These are phyloP conservation scores for Asbolus verrucosus DNA, from an alignment of 1,140 invertebrate species.

Conservation along the genomic window DNA sequence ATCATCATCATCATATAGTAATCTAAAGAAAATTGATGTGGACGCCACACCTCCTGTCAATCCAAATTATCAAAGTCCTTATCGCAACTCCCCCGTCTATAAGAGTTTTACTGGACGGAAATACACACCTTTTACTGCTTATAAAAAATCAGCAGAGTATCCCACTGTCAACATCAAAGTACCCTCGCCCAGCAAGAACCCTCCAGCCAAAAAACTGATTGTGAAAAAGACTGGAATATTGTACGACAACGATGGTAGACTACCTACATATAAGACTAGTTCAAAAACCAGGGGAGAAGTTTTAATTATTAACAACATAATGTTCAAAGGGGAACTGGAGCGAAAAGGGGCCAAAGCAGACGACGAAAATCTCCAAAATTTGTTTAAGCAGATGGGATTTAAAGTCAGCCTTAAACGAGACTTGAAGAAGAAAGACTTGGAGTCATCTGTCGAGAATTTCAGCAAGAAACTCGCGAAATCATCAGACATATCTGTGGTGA, in stretches of 20 bases:
- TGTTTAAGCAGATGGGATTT: slow-evolving; percentile 71
- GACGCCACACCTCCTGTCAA: slow-evolving; percentile 8
- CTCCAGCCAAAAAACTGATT: not conserved
- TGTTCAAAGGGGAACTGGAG: slow-evolving; percentile 60
- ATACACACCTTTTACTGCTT: not conserved
- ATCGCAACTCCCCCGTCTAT: slow-evolving; percentile 3
- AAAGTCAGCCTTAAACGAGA: slow-evolving; percentile 60
- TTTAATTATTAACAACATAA: slow-evolving; percentile 71
- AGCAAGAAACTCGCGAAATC: slow-evolving; percentile 32
- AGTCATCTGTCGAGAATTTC: slow-evolving; percentile 45
- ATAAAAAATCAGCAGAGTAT: not conserved
- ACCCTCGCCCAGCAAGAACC: not conserved
- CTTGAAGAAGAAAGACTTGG: slow-evolving; percentile 46
- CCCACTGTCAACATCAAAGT: too few relatives aligned
- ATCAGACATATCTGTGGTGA: slow-evolving; percentile 70
- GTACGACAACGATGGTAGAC: not conserved
- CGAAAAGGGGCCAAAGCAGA: slow-evolving; percentile 68
- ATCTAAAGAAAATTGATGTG: not conserved
- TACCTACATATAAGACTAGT: slow-evolving; percentile 65
- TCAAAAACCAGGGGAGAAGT: slow-evolving; percentile 69
- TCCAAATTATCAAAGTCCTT: slow-evolving; percentile 14
- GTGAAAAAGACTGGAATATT: slow-evolving; percentile 21
- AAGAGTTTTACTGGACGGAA: not conserved
- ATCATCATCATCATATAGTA: not conserved
- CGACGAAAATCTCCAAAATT: slow-evolving; percentile 65